Evolutionary conservation across 2,797 vertebrate species (phyloP).

Genomic region (Forpus xanthops): DNA sequence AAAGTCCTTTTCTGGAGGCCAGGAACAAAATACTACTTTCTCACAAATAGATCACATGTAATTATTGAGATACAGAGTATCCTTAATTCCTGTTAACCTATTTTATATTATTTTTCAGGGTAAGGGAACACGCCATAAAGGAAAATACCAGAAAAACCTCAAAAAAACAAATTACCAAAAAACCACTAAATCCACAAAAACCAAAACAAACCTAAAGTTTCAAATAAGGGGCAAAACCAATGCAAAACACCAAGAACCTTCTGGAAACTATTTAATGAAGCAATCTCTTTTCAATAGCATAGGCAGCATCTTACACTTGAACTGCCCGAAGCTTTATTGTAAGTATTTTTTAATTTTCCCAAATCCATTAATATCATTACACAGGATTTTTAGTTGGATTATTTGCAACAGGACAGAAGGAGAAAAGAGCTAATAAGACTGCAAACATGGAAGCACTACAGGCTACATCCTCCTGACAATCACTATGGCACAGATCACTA

Average conservation of each 20-base stretch:
- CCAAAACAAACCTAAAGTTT: not conserved
- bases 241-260: not conserved
- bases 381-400: not conserved
- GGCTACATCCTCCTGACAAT: not conserved
- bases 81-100: not conserved
- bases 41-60: accelerated
- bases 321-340: no score
- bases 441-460: not conserved
- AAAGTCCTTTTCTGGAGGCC: not conserved
- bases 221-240: not conserved
- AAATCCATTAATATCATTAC: not conserved
- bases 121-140: no score
- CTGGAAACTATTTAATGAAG: not conserved
- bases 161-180: not conserved
- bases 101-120: not conserved
- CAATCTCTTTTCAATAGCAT: not conserved
- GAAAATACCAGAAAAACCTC: not conserved
- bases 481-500: not conserved
- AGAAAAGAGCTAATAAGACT: not conserved
- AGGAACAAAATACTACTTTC: not conserved
- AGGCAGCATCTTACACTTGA: not conserved
- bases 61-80: not conserved
- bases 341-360: not conserved
- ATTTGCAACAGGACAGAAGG: not conserved
- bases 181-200: not conserved